Evolutionary conservation across 1,140 invertebrate species (phyloP).

Genomic region (Ceratina calcarata): DNA sequence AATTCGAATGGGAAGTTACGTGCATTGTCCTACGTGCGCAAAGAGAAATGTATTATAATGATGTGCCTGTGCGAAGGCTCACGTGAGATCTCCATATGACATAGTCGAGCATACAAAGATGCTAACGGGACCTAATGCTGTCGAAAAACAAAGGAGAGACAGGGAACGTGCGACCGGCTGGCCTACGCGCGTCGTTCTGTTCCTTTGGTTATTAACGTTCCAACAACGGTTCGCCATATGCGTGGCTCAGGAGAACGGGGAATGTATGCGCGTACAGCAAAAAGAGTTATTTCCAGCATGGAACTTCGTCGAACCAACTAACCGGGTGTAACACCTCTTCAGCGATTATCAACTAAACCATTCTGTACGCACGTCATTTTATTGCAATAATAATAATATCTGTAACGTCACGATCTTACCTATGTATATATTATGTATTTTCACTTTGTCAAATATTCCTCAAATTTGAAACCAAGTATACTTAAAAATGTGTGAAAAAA

Average conservation of each 20-base stretch:
- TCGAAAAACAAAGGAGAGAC: constrained; percentile 41
- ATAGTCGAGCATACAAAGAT: constrained; percentile 35
- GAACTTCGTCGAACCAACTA: not conserved
- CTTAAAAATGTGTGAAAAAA: too few species aligned
- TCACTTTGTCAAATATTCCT: too few species aligned
- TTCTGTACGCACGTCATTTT: not conserved
- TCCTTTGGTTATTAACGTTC: constrained; percentile 44
- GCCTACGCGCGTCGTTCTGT: constrained; percentile 25
- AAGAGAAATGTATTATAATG: constrained; percentile 28
- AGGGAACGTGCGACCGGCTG: constrained; percentile 17
- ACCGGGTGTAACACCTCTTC: not conserved
- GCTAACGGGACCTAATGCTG: constrained; percentile 43
- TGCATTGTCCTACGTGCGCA: constrained; percentile 20
- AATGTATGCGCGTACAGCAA: not conserved
- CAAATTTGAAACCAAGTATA: too few species aligned
- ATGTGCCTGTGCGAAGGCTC: not conserved
- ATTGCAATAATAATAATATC: too few species aligned
- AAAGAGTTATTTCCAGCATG: constrained; percentile 19
- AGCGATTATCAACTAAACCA: not conserved
- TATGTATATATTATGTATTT: too few species aligned
- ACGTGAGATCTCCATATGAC: constrained; percentile 45
- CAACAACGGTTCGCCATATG: constrained; percentile 34
- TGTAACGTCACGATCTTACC: too few species aligned
- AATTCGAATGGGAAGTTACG: not conserved
- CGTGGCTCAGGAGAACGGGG: constrained; percentile 13